Evolutionary conservation across 2,888 invertebrate genomes (phyloP), one percentile per base, ranked within the genome.

Genomic region (Orchesellides sinensis): DNA sequence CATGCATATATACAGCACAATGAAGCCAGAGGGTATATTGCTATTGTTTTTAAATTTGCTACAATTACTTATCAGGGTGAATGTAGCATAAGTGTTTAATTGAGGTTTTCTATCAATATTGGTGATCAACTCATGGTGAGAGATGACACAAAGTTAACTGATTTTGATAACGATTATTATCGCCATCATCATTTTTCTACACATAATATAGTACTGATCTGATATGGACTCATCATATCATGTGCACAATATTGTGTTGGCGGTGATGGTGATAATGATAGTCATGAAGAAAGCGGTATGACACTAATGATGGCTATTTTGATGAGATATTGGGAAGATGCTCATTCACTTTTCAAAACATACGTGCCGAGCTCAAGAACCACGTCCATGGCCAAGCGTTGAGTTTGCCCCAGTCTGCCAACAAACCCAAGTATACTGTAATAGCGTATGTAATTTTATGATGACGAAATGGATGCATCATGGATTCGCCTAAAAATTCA

Each of bases 241-340:
- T 32, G 6, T 32, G 32, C n/a, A n/a, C 21, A 6, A 47, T 72
- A 17, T 27, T 27, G 10, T 27, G 45, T 29, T 29, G 25, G n/a
- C 17, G 59, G 40, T 32, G 61, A 21, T 49, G 14, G 45, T 27
- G 61, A 49, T 74, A 52, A 65, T 65, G 73, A 59, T 61, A 45
- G 25, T 47, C 73, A 61, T 74, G 52, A 65, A 66, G 65, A 74
- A 52, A 65, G 23, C 52, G 52, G 63, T 65, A 74, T 74, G 74
- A 65, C 74, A 65, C 74, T 74, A 65, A 74, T 59, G 70, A 59
- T 54, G 49, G 52, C n/a, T 49, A 52, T 47, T 63, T 49, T 52
- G 47, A 17, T 61, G 21, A 27, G 63, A 49, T 59, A 61, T 19
- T 17, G n/a, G n/a, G n/a, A 23, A 63, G 65, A 61, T 63, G 45